A percentile compares a stretch with the other conserved stretches of the same genome.
Conservation (phyloP, 2,888 invertebrate genomes). For the Pecten maximus region DNA sequence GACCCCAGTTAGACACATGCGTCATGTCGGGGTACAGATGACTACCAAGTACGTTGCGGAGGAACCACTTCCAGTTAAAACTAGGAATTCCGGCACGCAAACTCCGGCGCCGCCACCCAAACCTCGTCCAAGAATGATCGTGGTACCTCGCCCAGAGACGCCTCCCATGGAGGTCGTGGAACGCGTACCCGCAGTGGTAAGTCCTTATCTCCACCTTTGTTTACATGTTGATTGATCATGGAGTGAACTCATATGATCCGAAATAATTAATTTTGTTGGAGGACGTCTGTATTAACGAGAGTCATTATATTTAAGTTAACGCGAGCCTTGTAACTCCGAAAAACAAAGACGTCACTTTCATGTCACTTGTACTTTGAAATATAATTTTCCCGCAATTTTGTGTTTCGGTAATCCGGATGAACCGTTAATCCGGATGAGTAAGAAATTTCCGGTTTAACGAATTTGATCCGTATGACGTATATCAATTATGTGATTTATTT, state of each 20-base stretch:
- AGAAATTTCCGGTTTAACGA: too few relatives aligned
- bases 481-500: too few relatives aligned
- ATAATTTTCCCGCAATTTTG: too few relatives aligned
- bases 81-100: slow-evolving; percentile 46
- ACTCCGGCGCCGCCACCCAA: slow-evolving; percentile 42
- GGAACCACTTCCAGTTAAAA: slow-evolving; percentile 45
- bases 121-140: slow-evolving; percentile 33
- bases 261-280: neutral
- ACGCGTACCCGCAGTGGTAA: neutral
- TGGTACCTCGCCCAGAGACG: neutral
- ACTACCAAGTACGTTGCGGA: slow-evolving; percentile 52
- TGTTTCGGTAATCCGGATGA: too few relatives aligned
- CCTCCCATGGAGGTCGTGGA: slow-evolving; percentile 22
- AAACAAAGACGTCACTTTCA: too few relatives aligned
- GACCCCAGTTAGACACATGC: neutral
- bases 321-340: too few relatives aligned
- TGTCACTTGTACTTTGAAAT: too few relatives aligned
- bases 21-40: slow-evolving; percentile 55
- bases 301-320: too few relatives aligned
- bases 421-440: neutral
- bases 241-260: neutral
- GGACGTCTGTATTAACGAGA: too few relatives aligned
- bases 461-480: too few relatives aligned
- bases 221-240: too few relatives aligned
- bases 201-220: too few relatives aligned